These are phyloP conservation scores for Eulemur rufifrons DNA, from an alignment of 2,113 vertebrate genomes.

Conservation along the genomic window DNA sequence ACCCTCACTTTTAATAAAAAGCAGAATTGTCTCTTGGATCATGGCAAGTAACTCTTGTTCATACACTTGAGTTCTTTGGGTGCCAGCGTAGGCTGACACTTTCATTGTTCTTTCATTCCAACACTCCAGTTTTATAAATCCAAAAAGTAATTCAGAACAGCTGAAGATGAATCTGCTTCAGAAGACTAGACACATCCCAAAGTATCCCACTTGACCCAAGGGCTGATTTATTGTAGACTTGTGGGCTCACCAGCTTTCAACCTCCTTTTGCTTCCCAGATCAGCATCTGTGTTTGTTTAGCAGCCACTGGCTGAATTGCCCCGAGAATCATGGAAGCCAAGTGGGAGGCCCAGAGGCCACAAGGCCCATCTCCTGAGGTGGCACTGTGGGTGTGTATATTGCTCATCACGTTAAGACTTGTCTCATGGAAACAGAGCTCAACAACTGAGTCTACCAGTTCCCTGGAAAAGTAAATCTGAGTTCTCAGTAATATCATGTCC, in stretches of 20 bases:
- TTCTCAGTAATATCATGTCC: neutral
- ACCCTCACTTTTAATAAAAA: neutral
- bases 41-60: neutral
- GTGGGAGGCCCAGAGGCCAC: neutral
- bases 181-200: neutral
- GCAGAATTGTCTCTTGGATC: neutral
- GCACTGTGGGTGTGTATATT: neutral
- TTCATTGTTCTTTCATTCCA: neutral
- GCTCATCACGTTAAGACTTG: neutral
- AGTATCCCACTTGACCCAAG: neutral
- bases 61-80: neutral
- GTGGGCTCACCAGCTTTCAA: slow-evolving; percentile 34
- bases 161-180: slow-evolving; percentile 30
- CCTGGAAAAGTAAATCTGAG: slow-evolving; percentile 12
- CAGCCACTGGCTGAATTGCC: slow-evolving; percentile 18
- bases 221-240: slow-evolving; percentile 25
- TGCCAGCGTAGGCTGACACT: neutral
- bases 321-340: neutral
- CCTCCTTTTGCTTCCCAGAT: slow-evolving; percentile 25
- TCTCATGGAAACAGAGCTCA: slow-evolving; percentile 17
- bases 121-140: slow-evolving; percentile 2
- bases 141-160: slow-evolving; percentile 40
- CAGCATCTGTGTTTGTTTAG: slow-evolving; percentile 53
- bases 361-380: slow-evolving; percentile 20
- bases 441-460: neutral